Percentiles rank a stretch among this genome's conserved stretches.
Conservation (phyloP, 1,140 invertebrate genomes). For the Melitaea cinxia region DNA sequence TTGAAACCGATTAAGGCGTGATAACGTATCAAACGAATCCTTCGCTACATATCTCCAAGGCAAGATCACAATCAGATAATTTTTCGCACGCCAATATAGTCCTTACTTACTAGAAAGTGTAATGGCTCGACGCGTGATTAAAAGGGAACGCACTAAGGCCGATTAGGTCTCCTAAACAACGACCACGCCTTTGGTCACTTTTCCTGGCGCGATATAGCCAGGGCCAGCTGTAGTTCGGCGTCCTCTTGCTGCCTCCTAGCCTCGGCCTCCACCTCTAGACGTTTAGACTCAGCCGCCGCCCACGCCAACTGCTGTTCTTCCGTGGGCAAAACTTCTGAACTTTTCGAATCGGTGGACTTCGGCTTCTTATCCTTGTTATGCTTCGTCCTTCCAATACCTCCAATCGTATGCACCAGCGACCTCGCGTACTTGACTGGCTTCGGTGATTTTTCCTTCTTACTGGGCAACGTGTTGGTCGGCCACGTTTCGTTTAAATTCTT, state of each 20-base stretch:
- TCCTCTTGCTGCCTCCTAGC: slow-evolving; percentile 77
- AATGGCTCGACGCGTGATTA: background rate
- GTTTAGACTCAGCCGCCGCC: slow-evolving; percentile 82
- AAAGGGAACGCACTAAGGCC: too few relatives aligned
- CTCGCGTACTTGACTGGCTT: slow-evolving; percentile 73
- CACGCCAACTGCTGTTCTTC: slow-evolving; percentile 83
- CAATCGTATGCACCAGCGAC: slow-evolving; percentile 71
- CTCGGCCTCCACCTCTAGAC: slow-evolving; percentile 74
- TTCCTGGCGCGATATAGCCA: slow-evolving; percentile 79
- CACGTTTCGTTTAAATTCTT: slow-evolving; percentile 70
- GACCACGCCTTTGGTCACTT: slow-evolving; percentile 51
- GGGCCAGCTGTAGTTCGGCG: slow-evolving; percentile 81
- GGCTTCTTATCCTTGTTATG: slow-evolving; percentile 63
- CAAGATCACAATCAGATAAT: slow-evolving; percentile 22
- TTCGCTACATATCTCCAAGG: slow-evolving; percentile 15
- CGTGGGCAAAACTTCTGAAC: slow-evolving; percentile 52
- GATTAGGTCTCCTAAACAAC: too few relatives aligned
- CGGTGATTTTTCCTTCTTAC: slow-evolving; percentile 75
- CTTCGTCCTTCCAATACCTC: slow-evolving; percentile 64
- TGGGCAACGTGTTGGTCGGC: slow-evolving; percentile 63
- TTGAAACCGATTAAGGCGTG: background rate
- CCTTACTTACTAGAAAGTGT: background rate
- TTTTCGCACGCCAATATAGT: slow-evolving; percentile 3
- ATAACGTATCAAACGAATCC: background rate
- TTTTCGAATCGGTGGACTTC: slow-evolving; percentile 44